Percentiles rank a stretch among this genome's conserved stretches.
Conservation (phyloP, 2,113 vertebrate genomes). For the Delphinapterus leucas region DNA sequence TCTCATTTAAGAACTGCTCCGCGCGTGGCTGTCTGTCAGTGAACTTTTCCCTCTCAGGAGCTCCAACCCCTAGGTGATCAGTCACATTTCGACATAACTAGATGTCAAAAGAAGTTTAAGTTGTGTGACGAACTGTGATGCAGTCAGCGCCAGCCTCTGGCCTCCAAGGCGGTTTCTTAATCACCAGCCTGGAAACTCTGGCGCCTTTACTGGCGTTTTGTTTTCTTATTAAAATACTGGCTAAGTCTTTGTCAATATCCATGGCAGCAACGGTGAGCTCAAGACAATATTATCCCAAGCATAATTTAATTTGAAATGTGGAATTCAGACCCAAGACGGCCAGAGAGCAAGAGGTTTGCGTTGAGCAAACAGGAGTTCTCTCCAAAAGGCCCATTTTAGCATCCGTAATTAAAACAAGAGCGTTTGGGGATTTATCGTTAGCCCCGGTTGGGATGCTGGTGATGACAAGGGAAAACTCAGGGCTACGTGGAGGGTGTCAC, state of each 20-base stretch:
- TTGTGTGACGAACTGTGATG: slow-evolving; percentile 84
- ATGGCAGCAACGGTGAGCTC: slow-evolving; percentile 91
- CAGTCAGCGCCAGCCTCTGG: slow-evolving; percentile 81
- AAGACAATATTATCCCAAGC: slow-evolving; percentile 93
- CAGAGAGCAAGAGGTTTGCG: slow-evolving; percentile 74
- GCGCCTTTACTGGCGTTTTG: slow-evolving; percentile 90
- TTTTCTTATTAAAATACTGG: slow-evolving; percentile 97
- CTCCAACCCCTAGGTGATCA: slow-evolving; percentile 90
- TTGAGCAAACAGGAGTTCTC: slow-evolving; percentile 8
- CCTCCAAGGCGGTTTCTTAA: slow-evolving; percentile 89
- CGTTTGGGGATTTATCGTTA: background rate
- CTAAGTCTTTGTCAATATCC: slow-evolving; percentile 94
- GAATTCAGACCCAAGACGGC: slow-evolving; percentile 86
- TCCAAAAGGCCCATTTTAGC: slow-evolving; percentile 28
- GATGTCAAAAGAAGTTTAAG: slow-evolving; percentile 91
- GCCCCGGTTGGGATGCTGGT: background rate
- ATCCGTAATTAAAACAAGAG: slow-evolving; percentile 64
- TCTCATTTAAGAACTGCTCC: slow-evolving; percentile 92
- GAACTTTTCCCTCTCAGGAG: slow-evolving; percentile 90
- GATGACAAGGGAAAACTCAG: background rate
- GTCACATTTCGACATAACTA: slow-evolving; percentile 89
- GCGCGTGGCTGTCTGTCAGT: slow-evolving; percentile 89
- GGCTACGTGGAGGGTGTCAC: background rate
- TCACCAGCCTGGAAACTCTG: slow-evolving; percentile 90
- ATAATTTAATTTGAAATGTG: slow-evolving; percentile 94